A percentile compares a stretch with the other conserved stretches of the same genome.
Conservation (phyloP, 1,140 invertebrate genomes). For the Maniola jurtina region DNA sequence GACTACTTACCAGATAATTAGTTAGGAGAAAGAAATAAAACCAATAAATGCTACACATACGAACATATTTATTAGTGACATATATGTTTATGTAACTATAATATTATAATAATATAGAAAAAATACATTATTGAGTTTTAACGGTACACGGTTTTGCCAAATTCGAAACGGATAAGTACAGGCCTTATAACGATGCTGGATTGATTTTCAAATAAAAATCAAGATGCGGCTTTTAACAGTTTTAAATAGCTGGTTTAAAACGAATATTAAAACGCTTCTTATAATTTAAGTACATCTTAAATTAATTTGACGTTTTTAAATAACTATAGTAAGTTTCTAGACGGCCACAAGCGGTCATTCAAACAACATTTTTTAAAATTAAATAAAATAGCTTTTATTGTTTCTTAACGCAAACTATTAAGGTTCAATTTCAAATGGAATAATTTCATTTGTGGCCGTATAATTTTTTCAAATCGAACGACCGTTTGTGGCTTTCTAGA, state of each 20-base stretch:
- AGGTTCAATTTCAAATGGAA: too few relatives aligned
- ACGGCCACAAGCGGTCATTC: too few relatives aligned
- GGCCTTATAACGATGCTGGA: constrained; percentile 13
- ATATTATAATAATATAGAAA: constrained; percentile 45
- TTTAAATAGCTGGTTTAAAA: neutral
- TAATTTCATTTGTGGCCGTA: too few relatives aligned
- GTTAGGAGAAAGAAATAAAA: constrained; percentile 54
- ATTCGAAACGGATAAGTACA: constrained; percentile 22
- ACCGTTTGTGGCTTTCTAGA: too few relatives aligned
- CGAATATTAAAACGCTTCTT: neutral
- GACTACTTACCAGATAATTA: too few relatives aligned
- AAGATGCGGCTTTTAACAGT: constrained; percentile 30
- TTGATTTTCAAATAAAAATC: neutral
- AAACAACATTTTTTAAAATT: too few relatives aligned
- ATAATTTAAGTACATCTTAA: neutral
- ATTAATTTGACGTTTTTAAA: too few relatives aligned
- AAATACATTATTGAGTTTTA: constrained; percentile 37
- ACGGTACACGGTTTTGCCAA: constrained; percentile 24
- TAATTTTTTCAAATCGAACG: too few relatives aligned
- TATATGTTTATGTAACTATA: constrained; percentile 41
- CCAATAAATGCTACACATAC: constrained; percentile 52
- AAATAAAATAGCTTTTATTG: too few relatives aligned
- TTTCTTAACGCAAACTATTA: too few relatives aligned
- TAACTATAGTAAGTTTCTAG: too few relatives aligned
- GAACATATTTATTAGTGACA: constrained; percentile 63